A percentile compares a stretch with the other conserved stretches of the same genome.
Evolutionary conservation across 2,797 vertebrate species (phyloP).

Genomic region (Propithecus deckenii): DNA sequence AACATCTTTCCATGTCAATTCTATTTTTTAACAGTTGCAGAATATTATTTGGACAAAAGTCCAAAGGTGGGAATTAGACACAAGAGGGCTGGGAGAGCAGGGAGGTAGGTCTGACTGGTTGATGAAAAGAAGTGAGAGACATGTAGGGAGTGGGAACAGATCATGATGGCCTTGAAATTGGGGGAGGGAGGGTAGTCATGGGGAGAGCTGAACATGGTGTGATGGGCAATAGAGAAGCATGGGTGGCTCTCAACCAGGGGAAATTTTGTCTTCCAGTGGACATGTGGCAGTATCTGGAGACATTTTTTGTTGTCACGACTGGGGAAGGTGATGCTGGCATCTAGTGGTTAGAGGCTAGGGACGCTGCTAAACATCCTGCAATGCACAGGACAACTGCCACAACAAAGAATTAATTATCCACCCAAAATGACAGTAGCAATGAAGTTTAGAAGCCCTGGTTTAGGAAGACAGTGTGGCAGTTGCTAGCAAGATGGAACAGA

Average conservation of each 20-base stretch:
- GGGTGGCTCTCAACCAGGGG: neutral
- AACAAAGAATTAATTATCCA: neutral
- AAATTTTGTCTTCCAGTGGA: neutral
- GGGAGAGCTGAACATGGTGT: neutral
- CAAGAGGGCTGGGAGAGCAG: neutral
- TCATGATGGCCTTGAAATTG: neutral
- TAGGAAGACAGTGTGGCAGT: neutral
- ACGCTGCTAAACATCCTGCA: neutral
- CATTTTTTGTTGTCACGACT: neutral
- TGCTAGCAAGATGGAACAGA: neutral
- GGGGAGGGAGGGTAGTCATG: fast-evolving
- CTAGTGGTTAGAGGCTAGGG: neutral
- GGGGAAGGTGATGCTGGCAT: neutral
- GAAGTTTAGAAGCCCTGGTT: neutral
- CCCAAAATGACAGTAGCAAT: neutral
- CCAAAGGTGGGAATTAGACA: neutral
- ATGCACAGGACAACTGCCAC: neutral
- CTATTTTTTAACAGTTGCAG: neutral
- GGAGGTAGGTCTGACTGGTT: neutral
- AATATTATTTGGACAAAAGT: neutral
- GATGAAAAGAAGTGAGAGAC: neutral
- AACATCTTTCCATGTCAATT: neutral
- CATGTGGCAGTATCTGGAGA: neutral
- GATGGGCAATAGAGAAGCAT: neutral
- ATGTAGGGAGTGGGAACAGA: neutral